Evolutionary conservation across 2,888 invertebrate genomes (phyloP).

Genomic region (Drosophila macrospina): DNA sequence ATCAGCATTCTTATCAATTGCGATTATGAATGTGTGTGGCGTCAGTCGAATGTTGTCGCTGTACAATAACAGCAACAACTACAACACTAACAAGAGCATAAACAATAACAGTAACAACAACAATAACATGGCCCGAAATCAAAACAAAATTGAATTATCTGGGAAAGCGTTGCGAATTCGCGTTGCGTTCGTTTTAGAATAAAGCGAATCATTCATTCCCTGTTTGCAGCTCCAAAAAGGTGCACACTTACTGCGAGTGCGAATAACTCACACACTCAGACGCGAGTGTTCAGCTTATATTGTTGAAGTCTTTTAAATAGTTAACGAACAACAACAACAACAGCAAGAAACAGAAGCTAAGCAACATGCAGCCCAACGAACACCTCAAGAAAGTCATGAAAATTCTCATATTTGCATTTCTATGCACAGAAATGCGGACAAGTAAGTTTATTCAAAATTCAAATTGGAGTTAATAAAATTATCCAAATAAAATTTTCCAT

Average conservation of each 20-base stretch:
- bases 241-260: constrained; percentile 34
- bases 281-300: neutral
- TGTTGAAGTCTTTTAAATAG: neutral
- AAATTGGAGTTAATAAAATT: too few relatives aligned
- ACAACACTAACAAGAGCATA: constrained; percentile 20
- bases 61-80: constrained; percentile 4
- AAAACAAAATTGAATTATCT: constrained; percentile 76
- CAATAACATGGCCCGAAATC: constrained; percentile 54
- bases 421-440: constrained; percentile 83
- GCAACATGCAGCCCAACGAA: constrained; percentile 69
- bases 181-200: constrained; percentile 58
- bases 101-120: constrained; percentile 14
- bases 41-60: constrained; percentile 53
- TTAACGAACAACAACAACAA: constrained; percentile 18
- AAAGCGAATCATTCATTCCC: constrained; percentile 61
- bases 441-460: constrained; percentile 70
- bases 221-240: constrained; percentile 62
- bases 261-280: too few relatives aligned
- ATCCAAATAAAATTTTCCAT: too few relatives aligned
- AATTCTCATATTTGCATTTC: constrained; percentile 77
- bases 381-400: constrained; percentile 71
- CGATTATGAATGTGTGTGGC: constrained; percentile 45
- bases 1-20: constrained; percentile 49
- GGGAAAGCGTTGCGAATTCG: constrained; percentile 72
- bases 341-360: too few relatives aligned